These are phyloP conservation scores for Atta colombica DNA, from an alignment of 1,140 invertebrate genomes.

Conservation along the genomic window DNA sequence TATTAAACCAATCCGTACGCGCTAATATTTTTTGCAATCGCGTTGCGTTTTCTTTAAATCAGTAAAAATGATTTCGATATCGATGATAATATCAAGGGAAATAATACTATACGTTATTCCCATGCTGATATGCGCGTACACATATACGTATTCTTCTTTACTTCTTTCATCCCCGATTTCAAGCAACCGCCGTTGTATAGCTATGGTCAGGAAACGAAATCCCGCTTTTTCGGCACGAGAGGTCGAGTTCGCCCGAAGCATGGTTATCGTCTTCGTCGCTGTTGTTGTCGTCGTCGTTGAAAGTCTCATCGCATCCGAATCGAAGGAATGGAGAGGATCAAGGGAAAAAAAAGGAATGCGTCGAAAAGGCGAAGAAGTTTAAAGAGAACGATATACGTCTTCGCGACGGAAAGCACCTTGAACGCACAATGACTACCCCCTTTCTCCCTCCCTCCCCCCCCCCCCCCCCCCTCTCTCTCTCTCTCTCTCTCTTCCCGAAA, in stretches of 20 bases:
- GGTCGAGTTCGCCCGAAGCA: conserved; percentile 42
- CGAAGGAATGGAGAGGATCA: conserved; percentile 36
- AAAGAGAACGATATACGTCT: conserved; percentile 53
- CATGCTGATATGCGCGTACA: background rate
- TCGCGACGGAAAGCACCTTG: conserved; percentile 38
- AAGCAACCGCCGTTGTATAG: background rate
- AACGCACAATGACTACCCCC: conserved; percentile 23
- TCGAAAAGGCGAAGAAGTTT: conserved; percentile 17
- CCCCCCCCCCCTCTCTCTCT: too few species aligned
- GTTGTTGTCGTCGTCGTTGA: conserved; percentile 39
- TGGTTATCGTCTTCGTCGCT: background rate
- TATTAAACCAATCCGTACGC: background rate
- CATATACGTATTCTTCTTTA: background rate
- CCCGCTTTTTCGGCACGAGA: conserved; percentile 42
- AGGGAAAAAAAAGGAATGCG: conserved; percentile 1
- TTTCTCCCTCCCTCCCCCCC: too few species aligned
- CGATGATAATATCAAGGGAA: background rate
- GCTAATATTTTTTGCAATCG: background rate
- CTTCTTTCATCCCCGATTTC: background rate
- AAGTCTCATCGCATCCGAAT: conserved; percentile 58
- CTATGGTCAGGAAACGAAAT: conserved; percentile 41
- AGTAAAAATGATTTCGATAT: background rate
- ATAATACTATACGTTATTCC: background rate
- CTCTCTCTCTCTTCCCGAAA: background rate
- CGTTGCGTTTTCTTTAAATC: background rate